A percentile compares a stretch with the other conserved stretches of the same genome.
These are phyloP conservation scores for Cataglyphis altisquamis DNA, from an alignment of 2,888 invertebrate species.

Conservation along the genomic window DNA sequence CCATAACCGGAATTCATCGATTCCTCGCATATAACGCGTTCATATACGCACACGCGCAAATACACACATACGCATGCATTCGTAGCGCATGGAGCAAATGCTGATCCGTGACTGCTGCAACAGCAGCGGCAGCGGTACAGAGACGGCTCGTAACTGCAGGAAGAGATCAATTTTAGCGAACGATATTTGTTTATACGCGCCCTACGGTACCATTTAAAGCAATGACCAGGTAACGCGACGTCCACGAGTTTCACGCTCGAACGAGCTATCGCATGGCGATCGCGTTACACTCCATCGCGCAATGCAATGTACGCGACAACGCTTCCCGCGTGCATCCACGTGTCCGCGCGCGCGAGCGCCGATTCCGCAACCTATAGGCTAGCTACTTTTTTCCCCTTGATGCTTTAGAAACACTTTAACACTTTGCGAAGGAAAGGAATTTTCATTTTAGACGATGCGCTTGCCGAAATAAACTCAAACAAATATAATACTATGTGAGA, in stretches of 20 bases:
- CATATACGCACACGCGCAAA: background rate
- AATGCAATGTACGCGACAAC: conserved; percentile 43
- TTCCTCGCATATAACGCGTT: conserved; percentile 41
- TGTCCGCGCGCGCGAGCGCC: conserved; percentile 41
- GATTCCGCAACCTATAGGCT: conserved; percentile 1
- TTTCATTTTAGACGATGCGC: background rate
- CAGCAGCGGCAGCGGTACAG: background rate
- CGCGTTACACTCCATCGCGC: conserved; percentile 41
- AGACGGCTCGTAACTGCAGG: background rate
- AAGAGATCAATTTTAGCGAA: conserved; percentile 43
- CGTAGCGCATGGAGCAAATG: conserved; percentile 33
- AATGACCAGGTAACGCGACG: conserved; percentile 38
- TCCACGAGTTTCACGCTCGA: conserved; percentile 52
- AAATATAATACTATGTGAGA: background rate
- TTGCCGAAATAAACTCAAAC: conserved; percentile 8
- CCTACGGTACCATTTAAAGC: conserved; percentile 50
- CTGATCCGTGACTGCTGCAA: conserved; percentile 14
- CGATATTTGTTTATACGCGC: conserved; percentile 45
- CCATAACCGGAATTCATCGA: conserved; percentile 52
- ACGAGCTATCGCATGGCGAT: conserved; percentile 45
- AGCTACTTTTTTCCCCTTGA: background rate
- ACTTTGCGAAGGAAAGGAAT: conserved; percentile 1
- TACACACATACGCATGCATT: background rate
- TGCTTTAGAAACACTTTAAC: conserved; percentile 26
- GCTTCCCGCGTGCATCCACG: conserved; percentile 37